Base-by-base conservation (phyloP, 2,888 invertebrate genomes). In the Lepidocyrtinus sp. region DNA sequence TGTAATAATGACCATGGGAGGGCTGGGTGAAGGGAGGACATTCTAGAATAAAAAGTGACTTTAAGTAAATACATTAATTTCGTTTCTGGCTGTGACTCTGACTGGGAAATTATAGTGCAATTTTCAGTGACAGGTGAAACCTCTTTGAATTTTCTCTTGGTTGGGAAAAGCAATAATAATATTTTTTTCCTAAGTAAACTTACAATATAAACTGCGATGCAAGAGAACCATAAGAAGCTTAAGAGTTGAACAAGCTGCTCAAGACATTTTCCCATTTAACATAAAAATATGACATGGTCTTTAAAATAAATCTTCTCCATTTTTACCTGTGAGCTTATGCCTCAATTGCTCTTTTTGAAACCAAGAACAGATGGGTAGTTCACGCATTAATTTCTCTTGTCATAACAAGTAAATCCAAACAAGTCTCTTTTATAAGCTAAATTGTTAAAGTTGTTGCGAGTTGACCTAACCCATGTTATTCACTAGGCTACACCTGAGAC, bases 231-330 rank as follows among this genome's bases (percentile, higher is more conserved):
- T n/a, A n/a, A n/a, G n/a, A n/a, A n/a, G n/a, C n/a, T n/a, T n/a
- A n/a, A n/a, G n/a, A n/a, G n/a, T n/a, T n/a, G n/a, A n/a, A n/a
- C n/a, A n/a, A n/a, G n/a, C n/a, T n/a, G n/a, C n/a, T n/a, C n/a
- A n/a, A 5, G 55, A 55, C 17, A 55, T 55, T 55, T n/a, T 55
- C 55, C 55, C 55, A 55, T 55, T 55, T 55, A 7, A 55, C 55
- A 55, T 55, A 55, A 55, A 55, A 55, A 55, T 55, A 55, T 55
- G 55, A 55, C 55, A 55, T 55, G 55, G 55, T 55, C 55, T 55
- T 55, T 12, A 55, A 55, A 55, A 55, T 55, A 55, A 55, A 55
- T 55, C 55, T 55, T n/a, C 17, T n/a, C 17, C 17, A 55, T 55
- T 55, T 55, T 55, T 55, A 55, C 55, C 55, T 55, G 55, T 12